Evolutionary conservation across 37 sponge, comb jelly and placozoan genomes (phyloP).

Genomic region (Halisarca cf. caerulea): DNA sequence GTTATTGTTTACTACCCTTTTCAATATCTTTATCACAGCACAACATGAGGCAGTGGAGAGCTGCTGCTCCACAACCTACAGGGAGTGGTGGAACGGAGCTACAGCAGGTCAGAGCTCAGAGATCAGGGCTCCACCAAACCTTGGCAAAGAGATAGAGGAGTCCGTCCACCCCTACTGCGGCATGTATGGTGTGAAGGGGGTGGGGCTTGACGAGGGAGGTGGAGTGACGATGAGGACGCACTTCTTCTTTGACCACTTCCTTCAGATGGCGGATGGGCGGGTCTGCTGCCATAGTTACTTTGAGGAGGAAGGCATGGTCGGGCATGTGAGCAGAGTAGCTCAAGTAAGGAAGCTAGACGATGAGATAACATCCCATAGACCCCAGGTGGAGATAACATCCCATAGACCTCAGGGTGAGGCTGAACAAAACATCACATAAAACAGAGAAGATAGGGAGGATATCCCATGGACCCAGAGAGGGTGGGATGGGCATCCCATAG

Average conservation of each 20-base stretch:
- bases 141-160: slow-evolving; percentile 83
- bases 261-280: neutral
- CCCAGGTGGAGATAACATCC: too few species aligned
- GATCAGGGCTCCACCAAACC: slow-evolving; percentile 46
- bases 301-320: neutral
- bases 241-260: neutral
- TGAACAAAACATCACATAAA: too few species aligned
- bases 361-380: too few species aligned
- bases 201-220: slow-evolving; percentile 33
- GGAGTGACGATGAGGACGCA: neutral
- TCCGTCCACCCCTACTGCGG: slow-evolving; percentile 60
- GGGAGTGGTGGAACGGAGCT: neutral
- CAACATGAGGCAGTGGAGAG: slow-evolving; percentile 50
- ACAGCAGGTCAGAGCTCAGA: neutral
- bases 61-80: slow-evolving; percentile 63
- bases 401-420: too few species aligned
- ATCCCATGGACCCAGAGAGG: too few species aligned
- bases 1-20: slow-evolving; percentile 40
- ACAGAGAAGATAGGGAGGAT: too few species aligned
- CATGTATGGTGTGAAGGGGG: slow-evolving; percentile 60
- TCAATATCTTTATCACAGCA: slow-evolving; percentile 43
- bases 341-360: slow-evolving; percentile 2
- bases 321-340: slow-evolving; percentile 16
- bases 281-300: neutral
- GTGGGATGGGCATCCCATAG: too few species aligned